phyloP scores from a whole-genome alignment of 2,113 vertebrate genomes.

The Centrocercus urophasianus region DNA sequence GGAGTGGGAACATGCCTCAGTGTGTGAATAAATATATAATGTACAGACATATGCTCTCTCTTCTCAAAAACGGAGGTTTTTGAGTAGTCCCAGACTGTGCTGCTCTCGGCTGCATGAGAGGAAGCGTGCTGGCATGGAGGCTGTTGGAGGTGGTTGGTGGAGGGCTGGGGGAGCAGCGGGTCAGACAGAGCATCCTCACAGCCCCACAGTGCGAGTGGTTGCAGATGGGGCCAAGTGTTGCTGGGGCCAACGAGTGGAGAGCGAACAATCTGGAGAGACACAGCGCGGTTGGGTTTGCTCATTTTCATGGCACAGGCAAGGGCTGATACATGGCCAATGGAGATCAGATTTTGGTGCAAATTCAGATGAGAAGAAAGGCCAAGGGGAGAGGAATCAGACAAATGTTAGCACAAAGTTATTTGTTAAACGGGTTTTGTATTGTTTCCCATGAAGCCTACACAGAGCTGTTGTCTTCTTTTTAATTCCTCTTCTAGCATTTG shows the following conservation, averaged over 20 bases:
- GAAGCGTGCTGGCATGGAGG: fast-evolving
- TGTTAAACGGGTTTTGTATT: constrained; percentile 57
- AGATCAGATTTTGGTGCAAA: constrained; percentile 39
- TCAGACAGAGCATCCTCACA: not conserved
- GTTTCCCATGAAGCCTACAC: constrained; percentile 20
- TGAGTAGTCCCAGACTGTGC: not conserved
- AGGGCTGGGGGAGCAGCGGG: not conserved
- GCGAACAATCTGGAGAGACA: not conserved
- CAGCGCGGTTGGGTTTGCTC: not conserved
- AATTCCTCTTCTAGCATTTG: constrained; percentile 42
- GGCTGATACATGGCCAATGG: not conserved
- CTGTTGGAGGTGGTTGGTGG: not conserved
- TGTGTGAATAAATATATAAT: constrained; percentile 69
- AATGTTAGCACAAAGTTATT: constrained; percentile 20
- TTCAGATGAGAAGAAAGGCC: not conserved
- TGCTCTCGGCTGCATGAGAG: not conserved
- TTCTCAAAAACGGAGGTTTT: not conserved
- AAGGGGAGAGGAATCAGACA: not conserved
- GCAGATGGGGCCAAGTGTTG: not conserved
- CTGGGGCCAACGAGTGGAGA: fast-evolving
- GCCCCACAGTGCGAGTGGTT: not conserved
- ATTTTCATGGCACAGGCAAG: not conserved
- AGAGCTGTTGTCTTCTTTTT: constrained; percentile 47
- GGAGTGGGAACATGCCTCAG: constrained; percentile 61
- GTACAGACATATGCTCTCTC: constrained; percentile 59